phyloP scores from a whole-genome alignment of 2,797 vertebrate genomes.

The Erpetoichthys calabaricus region DNA sequence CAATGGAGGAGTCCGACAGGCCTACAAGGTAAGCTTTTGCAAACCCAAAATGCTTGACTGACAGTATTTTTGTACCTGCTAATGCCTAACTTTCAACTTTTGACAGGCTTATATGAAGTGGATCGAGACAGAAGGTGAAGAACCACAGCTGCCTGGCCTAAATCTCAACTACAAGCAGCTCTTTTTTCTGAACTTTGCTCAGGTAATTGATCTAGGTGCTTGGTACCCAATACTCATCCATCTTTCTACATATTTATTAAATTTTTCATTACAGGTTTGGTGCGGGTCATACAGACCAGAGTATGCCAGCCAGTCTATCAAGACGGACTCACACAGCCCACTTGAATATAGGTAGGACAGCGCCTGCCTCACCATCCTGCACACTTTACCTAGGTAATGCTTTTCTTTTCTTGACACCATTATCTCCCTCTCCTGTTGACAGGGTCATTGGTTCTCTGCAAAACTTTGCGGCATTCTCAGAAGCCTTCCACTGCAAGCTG shows the following conservation, averaged over 20 bases:
- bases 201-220: slow-evolving; percentile 47
- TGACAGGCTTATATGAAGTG: slow-evolving; percentile 82
- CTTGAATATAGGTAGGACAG: slow-evolving; percentile 76
- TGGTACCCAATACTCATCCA: neutral
- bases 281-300: slow-evolving; percentile 90
- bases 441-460: slow-evolving; percentile 90
- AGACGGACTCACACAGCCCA: slow-evolving; percentile 89
- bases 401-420: neutral
- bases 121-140: slow-evolving; percentile 68
- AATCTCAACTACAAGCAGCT: slow-evolving; percentile 80
- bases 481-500: slow-evolving; percentile 70
- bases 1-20: slow-evolving; percentile 87
- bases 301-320: slow-evolving; percentile 84
- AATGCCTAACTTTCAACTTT: too few species aligned
- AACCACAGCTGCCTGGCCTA: slow-evolving; percentile 71
- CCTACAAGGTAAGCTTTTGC: slow-evolving; percentile 66
- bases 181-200: slow-evolving; percentile 93
- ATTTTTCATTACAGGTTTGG: slow-evolving; percentile 64
- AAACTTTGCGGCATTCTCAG: slow-evolving; percentile 83
- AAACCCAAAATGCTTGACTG: too few species aligned
- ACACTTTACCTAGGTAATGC: neutral
- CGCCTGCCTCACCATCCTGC: neutral
- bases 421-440: neutral
- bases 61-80: too few species aligned
- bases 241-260: neutral